Conservation (phyloP, 2,888 invertebrate genomes). For the Acleris cristana region DNA sequence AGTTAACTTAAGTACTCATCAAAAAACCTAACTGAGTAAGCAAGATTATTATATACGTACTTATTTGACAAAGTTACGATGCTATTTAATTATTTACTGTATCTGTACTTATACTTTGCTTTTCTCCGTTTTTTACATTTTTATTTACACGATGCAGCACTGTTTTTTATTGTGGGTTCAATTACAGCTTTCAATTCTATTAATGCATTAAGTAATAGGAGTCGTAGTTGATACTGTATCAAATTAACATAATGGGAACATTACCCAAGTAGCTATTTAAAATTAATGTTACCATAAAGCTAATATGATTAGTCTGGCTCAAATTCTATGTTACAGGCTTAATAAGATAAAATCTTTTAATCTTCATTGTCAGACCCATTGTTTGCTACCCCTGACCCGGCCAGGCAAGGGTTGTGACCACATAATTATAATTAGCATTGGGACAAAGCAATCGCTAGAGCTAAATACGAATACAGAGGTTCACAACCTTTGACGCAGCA, state of each 20-base stretch:
- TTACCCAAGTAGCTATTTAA: background rate
- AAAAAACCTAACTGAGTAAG: too few species aligned
- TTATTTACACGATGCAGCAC: constrained; percentile 21
- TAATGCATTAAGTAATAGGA: background rate
- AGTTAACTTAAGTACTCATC: too few species aligned
- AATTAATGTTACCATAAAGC: constrained; percentile 2
- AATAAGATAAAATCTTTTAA: constrained; percentile 34
- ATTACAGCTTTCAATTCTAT: constrained; percentile 13
- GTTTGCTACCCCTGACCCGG: constrained; percentile 29
- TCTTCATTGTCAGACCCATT: constrained; percentile 29
- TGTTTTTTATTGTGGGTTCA: constrained; percentile 12
- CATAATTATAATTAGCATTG: constrained; percentile 32
- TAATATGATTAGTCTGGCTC: constrained; percentile 13
- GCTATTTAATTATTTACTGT: too few species aligned
- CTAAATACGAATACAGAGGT: constrained; percentile 18
- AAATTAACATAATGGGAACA: background rate
- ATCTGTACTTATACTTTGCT: background rate
- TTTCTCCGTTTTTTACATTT: background rate
- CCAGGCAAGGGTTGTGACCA: constrained; percentile 21
- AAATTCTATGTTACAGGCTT: constrained; percentile 27
- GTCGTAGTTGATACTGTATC: background rate
- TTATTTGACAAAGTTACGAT: background rate
- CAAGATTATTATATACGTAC: background rate
- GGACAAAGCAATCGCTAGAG: background rate
- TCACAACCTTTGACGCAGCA: constrained; percentile 19